Evolutionary conservation across 2,888 invertebrate genomes (phyloP).

Genomic region (Cactoblastis cactorum): DNA sequence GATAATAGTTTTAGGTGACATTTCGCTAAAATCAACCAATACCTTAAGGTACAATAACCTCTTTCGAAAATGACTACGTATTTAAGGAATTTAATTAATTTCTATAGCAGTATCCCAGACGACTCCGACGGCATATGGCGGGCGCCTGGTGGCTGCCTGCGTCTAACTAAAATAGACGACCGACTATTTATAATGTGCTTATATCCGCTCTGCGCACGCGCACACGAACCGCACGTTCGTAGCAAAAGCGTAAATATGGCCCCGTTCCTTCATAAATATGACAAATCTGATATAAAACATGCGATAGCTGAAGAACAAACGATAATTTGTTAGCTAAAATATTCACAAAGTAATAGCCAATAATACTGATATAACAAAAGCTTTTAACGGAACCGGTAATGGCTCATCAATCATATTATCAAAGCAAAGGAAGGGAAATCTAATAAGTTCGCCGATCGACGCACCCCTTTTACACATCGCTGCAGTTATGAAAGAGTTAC

Average conservation of each 20-base stretch:
- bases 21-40: not conserved
- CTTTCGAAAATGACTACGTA: slow-evolving; percentile 45
- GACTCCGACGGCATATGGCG: slow-evolving; percentile 66
- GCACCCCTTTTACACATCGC: slow-evolving; percentile 10
- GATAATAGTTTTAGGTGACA: not conserved
- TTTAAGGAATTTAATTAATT: slow-evolving; percentile 62
- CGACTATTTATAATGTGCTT: slow-evolving; percentile 67
- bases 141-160: slow-evolving; percentile 53
- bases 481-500: slow-evolving; percentile 14
- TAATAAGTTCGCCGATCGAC: slow-evolving; percentile 23
- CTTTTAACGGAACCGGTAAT: slow-evolving; percentile 53
- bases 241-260: slow-evolving; percentile 45
- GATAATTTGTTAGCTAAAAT: slow-evolving; percentile 6
- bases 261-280: slow-evolving; percentile 22
- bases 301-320: not conserved
- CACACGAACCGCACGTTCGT: slow-evolving; percentile 39
- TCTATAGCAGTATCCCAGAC: slow-evolving; percentile 55
- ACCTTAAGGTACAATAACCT: slow-evolving; percentile 17
- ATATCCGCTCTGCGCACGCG: slow-evolving; percentile 73
- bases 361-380: slow-evolving; percentile 30
- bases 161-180: slow-evolving; percentile 67
- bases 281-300: not conserved
- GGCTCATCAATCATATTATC: slow-evolving; percentile 60
- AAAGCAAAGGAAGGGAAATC: slow-evolving; percentile 40
- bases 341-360: slow-evolving; percentile 16